These are phyloP conservation scores for Oedothorax gibbosus DNA, from an alignment of 1,140 invertebrate species.

Conservation along the genomic window DNA sequence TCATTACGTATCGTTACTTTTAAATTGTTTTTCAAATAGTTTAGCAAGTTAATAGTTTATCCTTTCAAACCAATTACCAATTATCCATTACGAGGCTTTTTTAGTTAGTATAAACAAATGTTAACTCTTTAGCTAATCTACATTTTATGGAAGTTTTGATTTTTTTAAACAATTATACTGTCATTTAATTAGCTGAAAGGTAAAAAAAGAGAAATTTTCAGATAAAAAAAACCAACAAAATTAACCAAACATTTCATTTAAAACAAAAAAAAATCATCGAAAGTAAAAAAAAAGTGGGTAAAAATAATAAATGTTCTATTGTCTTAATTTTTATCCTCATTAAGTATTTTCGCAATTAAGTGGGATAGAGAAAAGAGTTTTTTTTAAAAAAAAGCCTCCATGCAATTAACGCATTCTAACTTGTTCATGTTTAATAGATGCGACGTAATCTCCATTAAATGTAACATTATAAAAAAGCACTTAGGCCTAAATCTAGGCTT, in stretches of 20 bases:
- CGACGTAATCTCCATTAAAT: conserved; percentile 59
- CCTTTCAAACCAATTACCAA: too few species aligned
- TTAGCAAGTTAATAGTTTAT: too few species aligned
- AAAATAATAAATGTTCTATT: background rate
- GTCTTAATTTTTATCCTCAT: conserved; percentile 48
- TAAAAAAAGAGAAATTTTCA: too few species aligned
- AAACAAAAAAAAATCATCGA: background rate
- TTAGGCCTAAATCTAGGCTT: background rate
- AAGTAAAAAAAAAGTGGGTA: background rate
- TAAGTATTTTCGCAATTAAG: conserved; percentile 57
- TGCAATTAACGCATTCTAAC: conserved; percentile 56
- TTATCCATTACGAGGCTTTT: too few species aligned
- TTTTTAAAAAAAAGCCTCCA: conserved; percentile 19
- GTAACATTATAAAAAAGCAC: conserved; percentile 44
- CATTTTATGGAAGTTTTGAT: too few species aligned
- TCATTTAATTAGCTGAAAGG: too few species aligned
- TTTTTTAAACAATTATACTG: too few species aligned
- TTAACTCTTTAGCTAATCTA: too few species aligned
- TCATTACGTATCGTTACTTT: too few species aligned
- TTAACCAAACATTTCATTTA: conserved; percentile 4
- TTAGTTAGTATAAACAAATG: too few species aligned
- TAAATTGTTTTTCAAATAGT: too few species aligned
- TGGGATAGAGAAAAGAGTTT: conserved; percentile 19
- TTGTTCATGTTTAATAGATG: conserved; percentile 59
- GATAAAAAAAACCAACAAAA: background rate